phyloP scores from a whole-genome alignment of 2,797 vertebrate genomes.

The Ptychobarbus kaznakovi region DNA sequence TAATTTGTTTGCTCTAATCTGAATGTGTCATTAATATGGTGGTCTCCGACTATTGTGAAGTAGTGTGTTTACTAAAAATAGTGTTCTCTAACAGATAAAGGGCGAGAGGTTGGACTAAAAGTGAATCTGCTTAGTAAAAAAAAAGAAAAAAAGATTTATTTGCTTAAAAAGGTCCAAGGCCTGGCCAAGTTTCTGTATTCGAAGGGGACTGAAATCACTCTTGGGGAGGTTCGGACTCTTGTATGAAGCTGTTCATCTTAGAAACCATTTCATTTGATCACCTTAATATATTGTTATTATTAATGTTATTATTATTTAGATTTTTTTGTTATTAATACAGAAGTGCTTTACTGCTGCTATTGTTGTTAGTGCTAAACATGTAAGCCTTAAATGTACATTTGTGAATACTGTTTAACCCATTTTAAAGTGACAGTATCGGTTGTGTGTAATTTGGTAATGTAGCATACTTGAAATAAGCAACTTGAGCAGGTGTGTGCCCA shows the following conservation, averaged over 20 bases:
- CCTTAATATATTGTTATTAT: slow-evolving; percentile 78
- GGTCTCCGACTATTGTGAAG: slow-evolving; percentile 46
- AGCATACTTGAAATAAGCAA: slow-evolving; percentile 81
- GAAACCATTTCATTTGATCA: slow-evolving; percentile 69
- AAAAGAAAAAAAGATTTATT: slow-evolving; percentile 44
- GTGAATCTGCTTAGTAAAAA: slow-evolving; percentile 20
- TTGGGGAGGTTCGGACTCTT: slow-evolving; percentile 39
- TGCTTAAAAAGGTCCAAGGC: slow-evolving; percentile 41
- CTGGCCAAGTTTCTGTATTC: slow-evolving; percentile 40
- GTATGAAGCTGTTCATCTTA: slow-evolving; percentile 59
- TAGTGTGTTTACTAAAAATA: slow-evolving; percentile 47
- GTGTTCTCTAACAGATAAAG: slow-evolving; percentile 53
- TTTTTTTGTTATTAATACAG: slow-evolving; percentile 73
- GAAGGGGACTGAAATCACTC: slow-evolving; percentile 48
- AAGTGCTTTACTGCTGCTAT: slow-evolving; percentile 88
- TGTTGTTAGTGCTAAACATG: slow-evolving; percentile 83
- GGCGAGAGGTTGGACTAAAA: not conserved
- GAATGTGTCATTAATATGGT: slow-evolving; percentile 36
- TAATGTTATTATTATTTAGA: slow-evolving; percentile 62
- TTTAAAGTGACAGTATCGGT: slow-evolving; percentile 85
- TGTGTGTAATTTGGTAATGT: slow-evolving; percentile 71
- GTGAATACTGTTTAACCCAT: slow-evolving; percentile 79
- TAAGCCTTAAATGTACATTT: slow-evolving; percentile 87
- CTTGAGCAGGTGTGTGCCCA: slow-evolving; percentile 66
- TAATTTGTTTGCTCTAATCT: slow-evolving; percentile 8